A percentile compares a stretch with the other conserved stretches of the same genome.
These are phyloP conservation scores for Nomada fabriciana DNA, from an alignment of 2,888 invertebrate genomes.

Conservation along the genomic window DNA sequence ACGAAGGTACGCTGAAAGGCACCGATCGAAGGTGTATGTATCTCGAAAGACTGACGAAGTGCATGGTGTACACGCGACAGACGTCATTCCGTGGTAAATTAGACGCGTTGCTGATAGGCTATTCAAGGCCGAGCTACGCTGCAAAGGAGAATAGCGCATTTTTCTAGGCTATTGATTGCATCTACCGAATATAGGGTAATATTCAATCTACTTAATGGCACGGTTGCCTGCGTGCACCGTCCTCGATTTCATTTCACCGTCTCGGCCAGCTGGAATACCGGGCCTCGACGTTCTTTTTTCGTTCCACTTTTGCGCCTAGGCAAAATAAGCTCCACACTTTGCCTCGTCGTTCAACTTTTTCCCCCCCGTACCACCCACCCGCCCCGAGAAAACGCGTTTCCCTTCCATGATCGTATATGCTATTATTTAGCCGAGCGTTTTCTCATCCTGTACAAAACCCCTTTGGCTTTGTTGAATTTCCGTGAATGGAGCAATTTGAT, in stretches of 20 bases:
- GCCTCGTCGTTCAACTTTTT: not conserved
- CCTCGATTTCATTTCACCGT: slow-evolving; percentile 76
- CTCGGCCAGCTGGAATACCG: slow-evolving; percentile 48
- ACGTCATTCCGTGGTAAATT: slow-evolving; percentile 65
- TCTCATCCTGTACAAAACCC: no score
- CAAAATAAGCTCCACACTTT: slow-evolving; percentile 51
- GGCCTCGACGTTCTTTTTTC: slow-evolving; percentile 52
- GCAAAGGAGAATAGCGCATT: slow-evolving; percentile 69
- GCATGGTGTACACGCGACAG: slow-evolving; percentile 16
- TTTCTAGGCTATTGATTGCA: slow-evolving; percentile 77
- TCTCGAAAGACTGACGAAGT: no score
- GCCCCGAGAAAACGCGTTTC: slow-evolving; percentile 1
- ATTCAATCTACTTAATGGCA: slow-evolving; percentile 80
- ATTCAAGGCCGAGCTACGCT: slow-evolving; percentile 66
- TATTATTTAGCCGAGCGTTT: not conserved
- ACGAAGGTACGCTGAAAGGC: no score
- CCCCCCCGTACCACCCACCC: no score
- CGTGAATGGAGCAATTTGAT: no score
- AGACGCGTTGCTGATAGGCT: slow-evolving; percentile 68
- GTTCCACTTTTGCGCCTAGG: slow-evolving; percentile 68
- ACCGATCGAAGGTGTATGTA: no score
- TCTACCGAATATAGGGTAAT: slow-evolving; percentile 80
- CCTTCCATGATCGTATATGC: not conserved
- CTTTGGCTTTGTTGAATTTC: no score
- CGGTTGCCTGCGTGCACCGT: slow-evolving; percentile 71